phyloP scores from a whole-genome alignment of 2,113 vertebrate genomes.

The Lonchura striata region DNA sequence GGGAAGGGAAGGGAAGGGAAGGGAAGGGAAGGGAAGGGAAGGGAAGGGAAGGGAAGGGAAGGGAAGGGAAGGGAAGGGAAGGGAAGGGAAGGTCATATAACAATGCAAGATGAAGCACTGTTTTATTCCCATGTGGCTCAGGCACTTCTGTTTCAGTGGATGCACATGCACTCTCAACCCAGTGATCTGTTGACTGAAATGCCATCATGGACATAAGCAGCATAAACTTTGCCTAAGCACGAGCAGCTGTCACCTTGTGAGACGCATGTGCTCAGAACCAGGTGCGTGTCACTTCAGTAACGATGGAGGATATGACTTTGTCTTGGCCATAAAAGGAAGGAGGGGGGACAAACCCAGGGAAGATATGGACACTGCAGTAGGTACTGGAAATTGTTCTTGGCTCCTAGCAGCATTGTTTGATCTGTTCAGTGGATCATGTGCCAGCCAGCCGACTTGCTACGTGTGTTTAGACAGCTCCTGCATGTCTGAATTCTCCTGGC shows the following conservation, averaged over 20 bases:
- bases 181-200: neutral
- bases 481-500: conserved; percentile 34
- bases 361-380: neutral
- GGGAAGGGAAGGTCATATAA: neutral
- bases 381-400: conserved; percentile 54
- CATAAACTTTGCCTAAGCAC: neutral
- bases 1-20: neutral
- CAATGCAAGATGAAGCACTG: neutral
- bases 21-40: neutral
- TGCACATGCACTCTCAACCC: neutral
- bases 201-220: neutral
- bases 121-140: neutral
- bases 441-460: conserved; percentile 45
- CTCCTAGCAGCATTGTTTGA: conserved; percentile 51
- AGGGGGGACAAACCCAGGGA: neutral
- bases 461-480: conserved; percentile 42
- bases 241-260: conserved; percentile 40
- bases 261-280: conserved; percentile 5
- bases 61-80: neutral
- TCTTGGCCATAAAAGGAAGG: conserved; percentile 30
- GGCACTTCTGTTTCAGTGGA: neutral
- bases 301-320: neutral
- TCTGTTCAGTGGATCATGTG: conserved; percentile 40
- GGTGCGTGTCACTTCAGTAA: neutral
- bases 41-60: neutral